phyloP scores from a whole-genome alignment of 37 sponge, comb jelly and placozoan genomes.

The Eunapius fragilis region DNA sequence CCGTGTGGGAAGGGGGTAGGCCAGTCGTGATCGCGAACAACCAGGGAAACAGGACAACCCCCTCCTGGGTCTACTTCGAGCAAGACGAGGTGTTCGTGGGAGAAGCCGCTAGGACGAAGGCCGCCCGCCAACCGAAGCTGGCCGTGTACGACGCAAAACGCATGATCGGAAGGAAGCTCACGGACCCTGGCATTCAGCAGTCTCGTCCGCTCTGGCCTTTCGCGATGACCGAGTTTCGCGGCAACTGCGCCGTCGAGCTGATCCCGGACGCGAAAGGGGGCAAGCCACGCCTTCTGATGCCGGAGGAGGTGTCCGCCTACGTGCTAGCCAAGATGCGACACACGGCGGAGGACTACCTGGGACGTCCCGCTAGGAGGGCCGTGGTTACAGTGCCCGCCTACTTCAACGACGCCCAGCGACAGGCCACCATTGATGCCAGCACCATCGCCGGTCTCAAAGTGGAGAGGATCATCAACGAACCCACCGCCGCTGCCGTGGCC shows the following conservation, averaged over 20 bases:
- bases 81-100: slow-evolving; percentile 75
- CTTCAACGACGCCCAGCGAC: slow-evolving; percentile 96
- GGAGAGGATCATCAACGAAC: slow-evolving; percentile 96
- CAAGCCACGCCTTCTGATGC: slow-evolving; percentile 42
- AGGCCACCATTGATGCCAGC: slow-evolving; percentile 94
- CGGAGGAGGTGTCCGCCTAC: slow-evolving; percentile 91
- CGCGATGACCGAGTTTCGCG: slow-evolving; percentile 41
- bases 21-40: slow-evolving; percentile 86
- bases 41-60: slow-evolving; percentile 90
- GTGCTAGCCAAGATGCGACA: slow-evolving; percentile 93
- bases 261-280: background rate
- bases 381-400: slow-evolving; percentile 95
- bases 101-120: slow-evolving; percentile 88
- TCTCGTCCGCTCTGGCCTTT: slow-evolving; percentile 78
- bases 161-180: slow-evolving; percentile 85
- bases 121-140: slow-evolving; percentile 44
- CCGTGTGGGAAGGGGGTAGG: slow-evolving; percentile 82
- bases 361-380: slow-evolving; percentile 51
- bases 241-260: slow-evolving; percentile 75
- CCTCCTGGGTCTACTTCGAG: slow-evolving; percentile 92
- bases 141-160: slow-evolving; percentile 92
- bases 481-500: slow-evolving; percentile 96
- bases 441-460: slow-evolving; percentile 86
- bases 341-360: slow-evolving; percentile 92
- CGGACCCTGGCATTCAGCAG: slow-evolving; percentile 63